Evolutionary conservation across 2,888 invertebrate species (phyloP), one percentile per base, ranked within the genome.

Genomic region (Smittia aterrima): DNA sequence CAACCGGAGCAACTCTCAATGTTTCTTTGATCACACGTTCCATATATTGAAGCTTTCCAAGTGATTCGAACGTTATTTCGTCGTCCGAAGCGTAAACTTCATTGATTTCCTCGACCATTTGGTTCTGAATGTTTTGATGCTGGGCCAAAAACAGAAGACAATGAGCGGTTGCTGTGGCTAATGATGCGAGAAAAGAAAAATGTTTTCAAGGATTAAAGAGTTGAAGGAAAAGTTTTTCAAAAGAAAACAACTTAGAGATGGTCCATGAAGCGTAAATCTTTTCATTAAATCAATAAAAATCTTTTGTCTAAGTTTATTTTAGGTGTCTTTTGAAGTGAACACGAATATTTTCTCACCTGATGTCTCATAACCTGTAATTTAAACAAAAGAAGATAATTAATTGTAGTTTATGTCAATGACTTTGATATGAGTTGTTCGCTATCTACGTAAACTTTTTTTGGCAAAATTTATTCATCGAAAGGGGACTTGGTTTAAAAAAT

Each of bases 21-120:
- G 67, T 54, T 41, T 74, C 74, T 40, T 74, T 74, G 0, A 74
- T 67, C 2, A 74, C 74, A 7, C 66, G 53, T 13, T 74, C 74
- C 66, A 67, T 74, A 22, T 67, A 74, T 9, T 54, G 53, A n/a
- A 74, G 25, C 22, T 74, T 74, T 9, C 18, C 41, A n/a, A 74
- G 58, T 38, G 66, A 27, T 22, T 74, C 74, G 24, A 67, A 27
- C 11, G 67, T 72, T n/a, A 72, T 72, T 22, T 72, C 72, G 32
- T 72, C 72, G 22, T 72, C 72, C 22, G 53, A 1, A 6, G 47
- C 66, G 20, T 40, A 74, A 13, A 74, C 74, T 74, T 64, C 66
- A 13, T 47, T 74, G 18, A 74, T 66, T 74, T 74, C 74, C 25
- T 74, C 66, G 9, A 74, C 40, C 11, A 74, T 22, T 66, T 27